These are phyloP conservation scores for Lottia gigantea DNA, from an alignment of 2,888 invertebrate species.

Conservation along the genomic window DNA sequence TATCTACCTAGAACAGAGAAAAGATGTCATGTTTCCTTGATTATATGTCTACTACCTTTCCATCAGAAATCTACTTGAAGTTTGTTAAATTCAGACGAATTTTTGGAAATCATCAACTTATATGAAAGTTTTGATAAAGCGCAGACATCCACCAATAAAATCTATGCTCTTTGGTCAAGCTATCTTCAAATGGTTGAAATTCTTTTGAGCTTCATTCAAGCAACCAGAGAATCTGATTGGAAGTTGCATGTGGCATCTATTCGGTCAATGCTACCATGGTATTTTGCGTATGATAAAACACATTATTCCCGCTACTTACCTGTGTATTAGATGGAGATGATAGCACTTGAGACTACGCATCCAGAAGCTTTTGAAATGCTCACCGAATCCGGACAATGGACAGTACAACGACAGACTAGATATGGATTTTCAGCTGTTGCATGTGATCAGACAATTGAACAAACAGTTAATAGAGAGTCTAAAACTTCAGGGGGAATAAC, in stretches of 20 bases:
- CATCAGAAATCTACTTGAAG: neutral
- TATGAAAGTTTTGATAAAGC: neutral
- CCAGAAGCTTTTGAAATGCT: neutral
- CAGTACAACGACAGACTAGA: neutral
- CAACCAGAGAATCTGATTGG: constrained; percentile 25
- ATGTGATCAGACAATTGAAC: constrained; percentile 15
- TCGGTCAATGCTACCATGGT: constrained; percentile 25
- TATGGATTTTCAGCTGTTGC: neutral
- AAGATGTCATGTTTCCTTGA: neutral
- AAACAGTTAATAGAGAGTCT: constrained; percentile 12
- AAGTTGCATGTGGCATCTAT: constrained; percentile 20
- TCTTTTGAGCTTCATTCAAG: constrained; percentile 20
- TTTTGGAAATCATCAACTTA: neutral
- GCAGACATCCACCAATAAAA: neutral
- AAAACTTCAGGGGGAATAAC: constrained; percentile 13
- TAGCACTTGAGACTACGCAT: neutral
- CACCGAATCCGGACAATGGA: neutral
- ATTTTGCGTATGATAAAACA: constrained; percentile 20
- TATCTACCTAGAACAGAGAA: neutral
- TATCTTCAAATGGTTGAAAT: constrained; percentile 24
- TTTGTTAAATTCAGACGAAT: neutral
- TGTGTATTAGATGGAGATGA: constrained; percentile 25
- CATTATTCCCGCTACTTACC: constrained; percentile 25
- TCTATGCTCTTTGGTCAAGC: constrained; percentile 19
- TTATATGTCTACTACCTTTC: neutral